Conservation (phyloP, 2,888 invertebrate genomes). For the Macroteleia sp. region DNA sequence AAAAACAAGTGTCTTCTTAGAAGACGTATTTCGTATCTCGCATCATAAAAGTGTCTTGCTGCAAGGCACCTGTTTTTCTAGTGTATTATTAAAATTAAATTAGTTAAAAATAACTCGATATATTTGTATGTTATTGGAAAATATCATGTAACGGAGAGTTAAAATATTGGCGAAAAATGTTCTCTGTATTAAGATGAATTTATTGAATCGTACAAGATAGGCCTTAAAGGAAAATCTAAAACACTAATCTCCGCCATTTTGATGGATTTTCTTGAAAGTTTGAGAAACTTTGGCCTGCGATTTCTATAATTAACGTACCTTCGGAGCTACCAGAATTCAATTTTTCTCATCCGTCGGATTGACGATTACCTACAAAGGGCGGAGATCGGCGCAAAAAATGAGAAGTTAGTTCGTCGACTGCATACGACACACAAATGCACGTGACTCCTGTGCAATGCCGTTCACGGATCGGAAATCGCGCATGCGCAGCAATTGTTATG, state of each 20-base stretch:
- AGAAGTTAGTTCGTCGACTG: background rate
- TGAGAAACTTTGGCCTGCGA: background rate
- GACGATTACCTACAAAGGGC: constrained; percentile 2
- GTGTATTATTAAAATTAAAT: too few species aligned
- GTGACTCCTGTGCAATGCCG: constrained; percentile 20
- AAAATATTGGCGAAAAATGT: too few species aligned
- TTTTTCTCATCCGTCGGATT: background rate
- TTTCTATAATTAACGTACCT: constrained; percentile 1
- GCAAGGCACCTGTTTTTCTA: too few species aligned
- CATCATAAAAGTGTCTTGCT: too few species aligned
- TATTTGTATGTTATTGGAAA: too few species aligned
- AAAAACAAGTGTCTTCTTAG: too few species aligned
- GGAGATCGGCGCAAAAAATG: constrained; percentile 10
- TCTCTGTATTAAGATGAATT: too few species aligned
- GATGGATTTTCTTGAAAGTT: background rate
- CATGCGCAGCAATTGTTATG: constrained; percentile 8
- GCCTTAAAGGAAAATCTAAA: background rate
- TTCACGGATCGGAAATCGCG: constrained; percentile 10
- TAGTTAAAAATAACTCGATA: too few species aligned
- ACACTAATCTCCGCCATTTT: background rate
- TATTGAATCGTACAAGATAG: too few species aligned
- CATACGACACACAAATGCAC: constrained; percentile 14
- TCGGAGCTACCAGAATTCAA: background rate
- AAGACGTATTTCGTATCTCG: too few species aligned
- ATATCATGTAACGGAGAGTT: too few species aligned